Evolutionary conservation across 2,888 invertebrate species (phyloP), one percentile per base, ranked within the genome.

Genomic region (Kryphioiulus occultus): DNA sequence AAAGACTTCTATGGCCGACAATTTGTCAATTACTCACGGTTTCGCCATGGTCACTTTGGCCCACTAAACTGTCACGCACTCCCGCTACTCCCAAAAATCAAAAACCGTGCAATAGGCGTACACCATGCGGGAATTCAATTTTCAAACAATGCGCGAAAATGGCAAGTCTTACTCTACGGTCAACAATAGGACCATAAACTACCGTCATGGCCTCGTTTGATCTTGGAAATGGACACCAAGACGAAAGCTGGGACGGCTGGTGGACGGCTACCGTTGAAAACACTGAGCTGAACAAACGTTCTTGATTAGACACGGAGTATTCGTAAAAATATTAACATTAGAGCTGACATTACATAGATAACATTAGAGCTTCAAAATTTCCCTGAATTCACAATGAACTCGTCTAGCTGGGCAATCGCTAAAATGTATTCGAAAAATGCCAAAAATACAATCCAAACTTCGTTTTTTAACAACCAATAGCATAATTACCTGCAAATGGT

Each of bases 1-100:
- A 68, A 68, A 68, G 68, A 68, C 26, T 26, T 59, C 59, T 59
- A 59, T 59, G 59, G 59, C 59, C 59, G 59, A 15, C n/a, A 19
- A 68, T 68, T 68, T 68, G 68, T 68, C 68, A 68, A 68, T 68
- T 68, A 22, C 68, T 68, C 26, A 68, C 68, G 68, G 68, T 68
- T 22, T 68, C 68, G 22, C n/a, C 17, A 59, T 22, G 59, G 59
- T 59, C 59, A 59, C 59, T 59, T 68, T 68, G 68, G 68, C 7
- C 26, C 26, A 68, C 26, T 68, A 68, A 22, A 68, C 68, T 68
- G 68, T 68, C 68, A 68, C 68, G 68, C 68, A 68, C 68, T 68
- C 68, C 0, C 26, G 68, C 4, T 68, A 68, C 26, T 68, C 26
- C 68, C 10, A 26, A 68, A 68, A 68, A 68, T 68, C 68, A 5